Base-by-base conservation (phyloP, 2,888 invertebrate species). In the Acrobasis consociella region DNA sequence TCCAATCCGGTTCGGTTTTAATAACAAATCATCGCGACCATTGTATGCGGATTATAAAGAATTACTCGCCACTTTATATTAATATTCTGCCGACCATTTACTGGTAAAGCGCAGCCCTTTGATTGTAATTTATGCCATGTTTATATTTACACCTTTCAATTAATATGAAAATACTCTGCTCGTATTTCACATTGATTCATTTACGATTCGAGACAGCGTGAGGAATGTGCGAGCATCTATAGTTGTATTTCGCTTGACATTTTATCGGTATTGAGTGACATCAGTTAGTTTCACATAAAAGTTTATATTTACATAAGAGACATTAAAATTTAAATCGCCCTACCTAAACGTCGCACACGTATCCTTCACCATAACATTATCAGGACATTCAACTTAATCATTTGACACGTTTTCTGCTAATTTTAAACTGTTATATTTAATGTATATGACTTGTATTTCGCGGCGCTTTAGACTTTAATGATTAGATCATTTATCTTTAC, bases 21-120 rank as follows among this genome's bases (percentile, higher is more conserved):
- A 79, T 77, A 82, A 82, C 80, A 82, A 86, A 84, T 84, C 82
- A 83, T 82, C 75, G 74, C 71, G 65, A 67, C 75, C 70, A 80
- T 85, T 84, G 81, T 82, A 72, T 70, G 67, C 68, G 76, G 78
- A 82, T 83, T 83, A 83, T 78, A 72, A 73, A 76, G 77, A 79
- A 81, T 82, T 83, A 77, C 78, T 78, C 72, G 77, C 75, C 71
- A 72, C 73, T 79, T 83, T 78, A 75, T 70, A 75, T 76, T 73
- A 78, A 76, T 72, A 76, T 75, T 69, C 69, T 70, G 65, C 65
- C 70, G 73, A 74, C 77, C 80, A 75, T 81, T 80, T 76, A 69
- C 39, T 56, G 56, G 56, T 69, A 64, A 73, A 74, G 69, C 65
- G 69, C 72, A 70, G 68, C 69, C 69, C 72, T 70, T 68, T 76